phyloP scores from a whole-genome alignment of 2,113 vertebrate genomes.

The Solea senegalensis region DNA sequence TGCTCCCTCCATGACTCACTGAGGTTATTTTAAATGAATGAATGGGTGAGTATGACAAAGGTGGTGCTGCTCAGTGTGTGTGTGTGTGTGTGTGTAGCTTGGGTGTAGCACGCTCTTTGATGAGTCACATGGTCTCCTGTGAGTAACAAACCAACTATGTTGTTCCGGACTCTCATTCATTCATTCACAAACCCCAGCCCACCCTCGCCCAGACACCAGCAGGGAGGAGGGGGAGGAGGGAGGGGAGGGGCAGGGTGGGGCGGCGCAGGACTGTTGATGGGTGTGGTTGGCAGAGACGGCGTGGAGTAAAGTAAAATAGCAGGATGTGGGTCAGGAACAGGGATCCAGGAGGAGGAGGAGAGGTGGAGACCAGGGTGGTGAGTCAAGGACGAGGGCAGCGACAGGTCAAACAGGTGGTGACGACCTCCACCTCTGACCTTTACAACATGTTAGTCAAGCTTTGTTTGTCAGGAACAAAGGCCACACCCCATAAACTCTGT shows the following conservation, averaged over 20 bases:
- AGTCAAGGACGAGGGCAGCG: not conserved
- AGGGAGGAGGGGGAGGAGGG: constrained; percentile 21
- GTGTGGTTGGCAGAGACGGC: constrained; percentile 55
- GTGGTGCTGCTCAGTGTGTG: constrained; percentile 5
- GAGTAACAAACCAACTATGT: constrained; percentile 80
- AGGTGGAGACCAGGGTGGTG: constrained; percentile 4
- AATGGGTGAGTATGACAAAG: constrained; percentile 35
- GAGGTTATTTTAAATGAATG: constrained; percentile 68
- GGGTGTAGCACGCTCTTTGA: constrained; percentile 67
- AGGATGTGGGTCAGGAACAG: constrained; percentile 58
- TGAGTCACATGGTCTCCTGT: constrained; percentile 79
- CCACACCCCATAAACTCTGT: no score
- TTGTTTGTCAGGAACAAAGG: no score
- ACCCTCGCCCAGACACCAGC: constrained; percentile 20
- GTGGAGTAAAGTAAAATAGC: constrained; percentile 31
- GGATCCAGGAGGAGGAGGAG: not conserved
- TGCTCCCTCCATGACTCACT: constrained; percentile 63
- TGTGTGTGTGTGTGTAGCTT: constrained; percentile 27
- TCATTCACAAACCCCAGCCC: constrained; percentile 42
- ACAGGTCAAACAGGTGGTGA: constrained; percentile 32
- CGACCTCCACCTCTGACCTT: not conserved
- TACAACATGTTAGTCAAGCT: no score
- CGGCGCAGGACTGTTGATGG: constrained; percentile 28
- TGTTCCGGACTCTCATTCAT: constrained; percentile 59
- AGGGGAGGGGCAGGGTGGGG: not conserved